phyloP scores from a whole-genome alignment of 1,140 invertebrate species.

The Lepidurus packardi region DNA sequence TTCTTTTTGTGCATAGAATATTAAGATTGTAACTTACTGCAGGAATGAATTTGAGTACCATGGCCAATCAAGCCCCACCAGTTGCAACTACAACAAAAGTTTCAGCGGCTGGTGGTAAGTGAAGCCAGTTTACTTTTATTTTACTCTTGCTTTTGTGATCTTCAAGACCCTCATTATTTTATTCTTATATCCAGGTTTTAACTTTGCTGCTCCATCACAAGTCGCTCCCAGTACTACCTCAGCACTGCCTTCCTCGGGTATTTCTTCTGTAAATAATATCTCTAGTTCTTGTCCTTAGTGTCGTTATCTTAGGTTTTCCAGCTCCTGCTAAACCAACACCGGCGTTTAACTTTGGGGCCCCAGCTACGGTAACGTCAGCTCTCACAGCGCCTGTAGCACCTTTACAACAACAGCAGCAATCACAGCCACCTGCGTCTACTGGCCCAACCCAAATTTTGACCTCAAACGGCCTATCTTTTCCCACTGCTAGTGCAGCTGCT shows the following conservation, averaged over 20 bases:
- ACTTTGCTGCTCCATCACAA: not conserved
- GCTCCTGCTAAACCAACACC: conserved; percentile 33
- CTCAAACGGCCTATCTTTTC: too few relatives aligned
- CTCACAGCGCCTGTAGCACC: not conserved
- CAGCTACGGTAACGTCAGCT: conserved; percentile 34
- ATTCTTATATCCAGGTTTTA: not conserved
- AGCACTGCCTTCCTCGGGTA: conserved; percentile 6
- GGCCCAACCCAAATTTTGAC: too few relatives aligned
- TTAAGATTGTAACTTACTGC: not conserved
- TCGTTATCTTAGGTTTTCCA: conserved; percentile 32
- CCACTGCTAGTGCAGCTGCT: conserved; percentile 35
- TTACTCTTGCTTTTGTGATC: not conserved
- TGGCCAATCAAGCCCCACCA: not conserved
- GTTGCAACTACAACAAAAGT: not conserved
- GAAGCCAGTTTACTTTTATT: not conserved
- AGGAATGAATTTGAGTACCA: not conserved
- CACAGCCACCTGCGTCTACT: not conserved
- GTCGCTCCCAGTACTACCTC: not conserved
- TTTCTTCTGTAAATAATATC: conserved; percentile 38
- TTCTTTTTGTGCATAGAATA: not conserved
- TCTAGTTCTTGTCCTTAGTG: conserved; percentile 38
- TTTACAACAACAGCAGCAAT: not conserved
- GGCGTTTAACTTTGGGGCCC: conserved; percentile 33
- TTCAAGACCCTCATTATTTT: not conserved
- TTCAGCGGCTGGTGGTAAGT: not conserved